Evolutionary conservation across 2,113 vertebrate species (phyloP).

Genomic region (Regulus satrapa): DNA sequence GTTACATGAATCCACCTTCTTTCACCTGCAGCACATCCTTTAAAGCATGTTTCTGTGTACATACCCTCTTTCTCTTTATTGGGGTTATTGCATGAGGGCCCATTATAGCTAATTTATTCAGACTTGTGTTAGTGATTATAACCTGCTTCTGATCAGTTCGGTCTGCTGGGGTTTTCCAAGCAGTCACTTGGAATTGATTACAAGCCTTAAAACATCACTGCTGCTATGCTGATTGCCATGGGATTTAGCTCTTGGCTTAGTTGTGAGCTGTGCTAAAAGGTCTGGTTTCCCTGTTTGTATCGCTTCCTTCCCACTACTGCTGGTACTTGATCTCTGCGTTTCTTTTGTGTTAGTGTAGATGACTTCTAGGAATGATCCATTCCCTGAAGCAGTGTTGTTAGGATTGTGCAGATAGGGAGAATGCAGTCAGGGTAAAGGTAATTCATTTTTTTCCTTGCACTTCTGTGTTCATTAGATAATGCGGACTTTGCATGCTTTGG

Average conservation of each 20-base stretch:
- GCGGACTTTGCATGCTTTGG: background rate
- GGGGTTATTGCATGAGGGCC: background rate
- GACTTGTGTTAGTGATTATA: background rate
- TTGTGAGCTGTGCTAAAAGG: background rate
- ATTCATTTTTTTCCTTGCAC: background rate
- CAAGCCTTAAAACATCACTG: slow-evolving; percentile 35
- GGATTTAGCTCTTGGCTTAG: slow-evolving; percentile 43
- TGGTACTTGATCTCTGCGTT: background rate
- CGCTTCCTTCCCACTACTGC: background rate
- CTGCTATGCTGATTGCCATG: slow-evolving; percentile 4
- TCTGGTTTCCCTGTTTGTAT: slow-evolving; percentile 13
- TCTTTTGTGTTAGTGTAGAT: background rate
- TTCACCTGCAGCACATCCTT: slow-evolving; percentile 4
- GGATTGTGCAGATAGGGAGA: background rate
- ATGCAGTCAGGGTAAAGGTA: background rate
- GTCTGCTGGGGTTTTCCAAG: slow-evolving; percentile 33
- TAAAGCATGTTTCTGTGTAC: slow-evolving; percentile 13
- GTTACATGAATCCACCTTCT: background rate
- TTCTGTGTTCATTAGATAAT: background rate
- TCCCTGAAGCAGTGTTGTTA: background rate
- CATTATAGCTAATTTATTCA: slow-evolving; percentile 17
- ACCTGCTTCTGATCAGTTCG: background rate
- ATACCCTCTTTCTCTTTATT: background rate
- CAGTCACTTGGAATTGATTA: slow-evolving; percentile 40
- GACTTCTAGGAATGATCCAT: background rate